phyloP scores from a whole-genome alignment of 2,113 vertebrate species.

The Ailurus styani region DNA sequence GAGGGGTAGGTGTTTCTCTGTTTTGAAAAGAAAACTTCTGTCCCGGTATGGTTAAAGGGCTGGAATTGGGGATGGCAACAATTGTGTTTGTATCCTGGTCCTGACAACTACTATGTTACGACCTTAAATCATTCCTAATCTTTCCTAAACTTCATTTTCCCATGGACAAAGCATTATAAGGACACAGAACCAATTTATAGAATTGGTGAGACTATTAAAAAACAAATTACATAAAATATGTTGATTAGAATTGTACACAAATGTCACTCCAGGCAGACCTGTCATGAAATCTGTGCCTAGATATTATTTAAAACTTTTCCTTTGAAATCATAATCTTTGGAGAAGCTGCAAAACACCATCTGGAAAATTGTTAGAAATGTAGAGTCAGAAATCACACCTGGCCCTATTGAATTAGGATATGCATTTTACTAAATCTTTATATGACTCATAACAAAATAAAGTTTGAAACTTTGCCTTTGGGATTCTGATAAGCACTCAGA shows the following conservation, averaged over 20 bases:
- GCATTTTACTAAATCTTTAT: not conserved
- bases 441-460: too few relatives aligned
- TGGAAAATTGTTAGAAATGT: not conserved
- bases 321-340: not conserved
- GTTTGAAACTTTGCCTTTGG: not conserved
- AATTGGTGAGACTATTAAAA: not conserved
- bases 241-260: not conserved
- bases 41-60: not conserved
- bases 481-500: not conserved
- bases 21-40: not conserved
- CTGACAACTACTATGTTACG: not conserved
- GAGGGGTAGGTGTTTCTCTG: not conserved
- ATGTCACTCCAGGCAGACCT: not conserved
- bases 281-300: not conserved
- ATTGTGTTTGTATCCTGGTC: not conserved
- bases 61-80: not conserved
- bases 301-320: not conserved
- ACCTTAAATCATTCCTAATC: not conserved
- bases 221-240: not conserved
- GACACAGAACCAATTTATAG: not conserved
- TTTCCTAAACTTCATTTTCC: not conserved
- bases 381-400: not conserved
- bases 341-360: rapidly evolving
- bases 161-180: not conserved
- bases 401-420: not conserved